These are phyloP conservation scores for Trachops cirrhosus DNA, from an alignment of 2,797 vertebrate genomes.

Conservation along the genomic window DNA sequence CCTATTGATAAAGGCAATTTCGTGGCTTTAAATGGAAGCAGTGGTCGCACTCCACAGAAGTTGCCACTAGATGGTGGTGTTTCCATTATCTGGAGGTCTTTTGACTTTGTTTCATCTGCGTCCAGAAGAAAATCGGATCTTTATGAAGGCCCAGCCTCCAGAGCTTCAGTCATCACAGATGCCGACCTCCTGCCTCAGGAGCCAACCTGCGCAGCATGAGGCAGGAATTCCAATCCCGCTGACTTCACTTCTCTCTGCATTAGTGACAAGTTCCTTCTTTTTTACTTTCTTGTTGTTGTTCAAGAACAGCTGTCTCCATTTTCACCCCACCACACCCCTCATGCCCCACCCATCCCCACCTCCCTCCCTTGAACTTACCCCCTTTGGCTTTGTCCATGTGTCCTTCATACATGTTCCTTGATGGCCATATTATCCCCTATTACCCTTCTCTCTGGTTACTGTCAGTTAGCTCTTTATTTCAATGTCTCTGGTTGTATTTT, in stretches of 20 bases:
- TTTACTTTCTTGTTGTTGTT: too few relatives aligned
- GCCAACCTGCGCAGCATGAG: background rate
- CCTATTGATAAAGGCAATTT: background rate
- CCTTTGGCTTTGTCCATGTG: too few relatives aligned
- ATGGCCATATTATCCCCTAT: too few relatives aligned
- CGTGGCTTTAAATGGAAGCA: too few relatives aligned
- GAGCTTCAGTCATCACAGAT: background rate
- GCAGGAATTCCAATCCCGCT: background rate
- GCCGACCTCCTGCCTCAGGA: background rate
- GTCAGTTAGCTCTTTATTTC: too few relatives aligned
- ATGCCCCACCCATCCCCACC: too few relatives aligned
- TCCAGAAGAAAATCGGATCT: background rate
- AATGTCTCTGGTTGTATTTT: too few relatives aligned
- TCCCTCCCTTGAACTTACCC: too few relatives aligned
- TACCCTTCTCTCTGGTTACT: too few relatives aligned
- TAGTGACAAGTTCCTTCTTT: background rate
- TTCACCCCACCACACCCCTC: too few relatives aligned
- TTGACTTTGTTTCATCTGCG: background rate
- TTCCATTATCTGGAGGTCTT: background rate
- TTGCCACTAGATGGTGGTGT: constrained; percentile 28
- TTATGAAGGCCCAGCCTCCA: background rate
- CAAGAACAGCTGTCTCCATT: too few relatives aligned
- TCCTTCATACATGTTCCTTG: too few relatives aligned
- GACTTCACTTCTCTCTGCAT: background rate
- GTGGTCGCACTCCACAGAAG: background rate